Evolutionary conservation across 92 coral and sea anemone species (phyloP).

Genomic region (Bergia sp.): DNA sequence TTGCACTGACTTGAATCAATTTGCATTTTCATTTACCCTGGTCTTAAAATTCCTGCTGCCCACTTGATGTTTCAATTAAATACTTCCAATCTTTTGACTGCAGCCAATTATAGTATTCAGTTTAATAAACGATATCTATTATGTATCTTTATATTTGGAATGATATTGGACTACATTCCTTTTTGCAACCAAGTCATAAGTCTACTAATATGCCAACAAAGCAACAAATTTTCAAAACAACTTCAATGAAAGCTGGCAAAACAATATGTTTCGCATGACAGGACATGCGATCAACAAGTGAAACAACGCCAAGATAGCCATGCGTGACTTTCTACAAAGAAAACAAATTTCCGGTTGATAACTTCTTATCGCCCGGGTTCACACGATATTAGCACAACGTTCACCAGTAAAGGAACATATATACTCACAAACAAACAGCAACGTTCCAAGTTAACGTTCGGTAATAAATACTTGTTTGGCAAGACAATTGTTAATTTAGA

Average conservation of each 20-base stretch:
- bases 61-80: neutral
- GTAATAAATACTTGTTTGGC: no score
- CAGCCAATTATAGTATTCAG: neutral
- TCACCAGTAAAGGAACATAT: neutral
- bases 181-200: neutral
- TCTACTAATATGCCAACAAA: neutral
- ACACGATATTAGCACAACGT: neutral
- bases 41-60: neutral
- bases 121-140: no score
- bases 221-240: neutral
- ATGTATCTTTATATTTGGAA: no score
- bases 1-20: no score
- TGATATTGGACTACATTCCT: neutral
- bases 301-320: neutral
- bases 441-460: no score
- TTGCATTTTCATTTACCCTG: neutral
- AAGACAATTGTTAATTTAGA: no score
- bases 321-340: no score
- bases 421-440: neutral
- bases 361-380: neutral
- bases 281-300: neutral
- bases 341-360: neutral
- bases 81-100: no score
- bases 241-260: neutral
- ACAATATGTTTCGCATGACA: neutral